phyloP scores from a whole-genome alignment of 1,140 invertebrate species.

The Contarinia nasturtii region DNA sequence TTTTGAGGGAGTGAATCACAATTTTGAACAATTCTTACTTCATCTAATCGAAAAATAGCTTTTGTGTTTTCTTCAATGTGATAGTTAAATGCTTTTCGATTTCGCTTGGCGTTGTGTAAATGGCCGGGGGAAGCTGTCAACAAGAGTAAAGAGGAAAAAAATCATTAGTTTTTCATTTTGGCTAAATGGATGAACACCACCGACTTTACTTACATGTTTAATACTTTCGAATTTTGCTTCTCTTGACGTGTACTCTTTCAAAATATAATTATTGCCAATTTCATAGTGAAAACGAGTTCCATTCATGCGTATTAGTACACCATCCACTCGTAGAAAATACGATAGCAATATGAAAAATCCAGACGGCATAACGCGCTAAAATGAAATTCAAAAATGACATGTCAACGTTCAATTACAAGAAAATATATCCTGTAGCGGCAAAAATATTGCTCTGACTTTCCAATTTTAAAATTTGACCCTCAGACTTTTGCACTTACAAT shows the following conservation, averaged over 20 bases:
- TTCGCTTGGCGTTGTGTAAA: conserved; percentile 32
- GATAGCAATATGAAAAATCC: conserved; percentile 82
- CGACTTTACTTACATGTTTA: conserved; percentile 14
- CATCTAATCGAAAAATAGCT: conserved; percentile 23
- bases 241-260: conserved; percentile 56
- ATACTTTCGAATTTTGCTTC: conserved; percentile 48
- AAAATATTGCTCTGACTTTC: neutral
- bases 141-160: conserved; percentile 3
- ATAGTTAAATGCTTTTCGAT: conserved; percentile 32
- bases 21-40: neutral
- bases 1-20: too few relatives aligned
- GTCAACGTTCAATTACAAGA: neutral
- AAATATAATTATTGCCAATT: conserved; percentile 47
- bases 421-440: neutral
- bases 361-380: conserved; percentile 84
- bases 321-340: conserved; percentile 86
- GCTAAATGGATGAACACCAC: neutral
- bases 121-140: conserved; percentile 23
- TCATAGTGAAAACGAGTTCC: conserved; percentile 88
- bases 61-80: conserved; percentile 23
- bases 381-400: conserved; percentile 12
- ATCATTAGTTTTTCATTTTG: conserved; percentile 1
- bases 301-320: conserved; percentile 71
- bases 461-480: neutral
- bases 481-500: conserved; percentile 49